These are phyloP conservation scores for Drosophila parvula DNA, from an alignment of 1,140 invertebrate genomes.

Conservation along the genomic window DNA sequence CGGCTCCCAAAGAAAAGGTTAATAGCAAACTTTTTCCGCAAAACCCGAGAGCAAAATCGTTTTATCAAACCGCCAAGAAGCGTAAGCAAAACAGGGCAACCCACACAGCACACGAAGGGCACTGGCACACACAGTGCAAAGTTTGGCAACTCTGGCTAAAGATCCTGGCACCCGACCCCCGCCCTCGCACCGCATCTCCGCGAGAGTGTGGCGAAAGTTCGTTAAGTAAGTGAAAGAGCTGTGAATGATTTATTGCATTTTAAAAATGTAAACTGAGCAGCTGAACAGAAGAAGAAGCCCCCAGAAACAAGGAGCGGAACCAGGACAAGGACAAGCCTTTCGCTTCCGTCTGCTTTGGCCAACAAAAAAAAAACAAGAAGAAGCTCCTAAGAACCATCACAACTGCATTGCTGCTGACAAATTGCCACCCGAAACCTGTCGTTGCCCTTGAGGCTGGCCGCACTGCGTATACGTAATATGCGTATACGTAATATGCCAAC, in stretches of 20 bases:
- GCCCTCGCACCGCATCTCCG: neutral
- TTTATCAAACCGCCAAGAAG: slow-evolving; percentile 56
- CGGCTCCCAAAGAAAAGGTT: slow-evolving; percentile 56
- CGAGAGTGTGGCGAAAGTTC: slow-evolving; percentile 70
- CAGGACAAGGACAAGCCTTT: slow-evolving; percentile 36
- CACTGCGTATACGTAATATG: slow-evolving; percentile 40
- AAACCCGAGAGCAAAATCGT: slow-evolving; percentile 31
- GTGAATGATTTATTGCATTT: slow-evolving; percentile 82
- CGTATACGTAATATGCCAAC: slow-evolving; percentile 21
- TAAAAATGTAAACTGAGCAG: slow-evolving; percentile 74
- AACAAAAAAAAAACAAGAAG: neutral
- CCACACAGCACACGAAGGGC: neutral
- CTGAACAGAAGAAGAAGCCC: slow-evolving; percentile 12
- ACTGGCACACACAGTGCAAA: slow-evolving; percentile 9
- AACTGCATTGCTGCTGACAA: slow-evolving; percentile 59
- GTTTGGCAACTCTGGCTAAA: slow-evolving; percentile 37
- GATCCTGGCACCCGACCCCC: neutral
- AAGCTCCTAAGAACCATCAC: slow-evolving; percentile 18
- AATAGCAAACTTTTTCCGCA: slow-evolving; percentile 66
- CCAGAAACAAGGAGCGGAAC: neutral
- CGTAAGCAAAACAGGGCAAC: slow-evolving; percentile 55
- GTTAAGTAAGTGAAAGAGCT: slow-evolving; percentile 82
- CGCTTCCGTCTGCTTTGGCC: slow-evolving; percentile 6
- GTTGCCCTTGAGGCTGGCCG: slow-evolving; percentile 21
- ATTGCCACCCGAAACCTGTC: slow-evolving; percentile 53